Evolutionary conservation across 2,797 vertebrate genomes (phyloP).

Genomic region (Sphenodon punctatus): DNA sequence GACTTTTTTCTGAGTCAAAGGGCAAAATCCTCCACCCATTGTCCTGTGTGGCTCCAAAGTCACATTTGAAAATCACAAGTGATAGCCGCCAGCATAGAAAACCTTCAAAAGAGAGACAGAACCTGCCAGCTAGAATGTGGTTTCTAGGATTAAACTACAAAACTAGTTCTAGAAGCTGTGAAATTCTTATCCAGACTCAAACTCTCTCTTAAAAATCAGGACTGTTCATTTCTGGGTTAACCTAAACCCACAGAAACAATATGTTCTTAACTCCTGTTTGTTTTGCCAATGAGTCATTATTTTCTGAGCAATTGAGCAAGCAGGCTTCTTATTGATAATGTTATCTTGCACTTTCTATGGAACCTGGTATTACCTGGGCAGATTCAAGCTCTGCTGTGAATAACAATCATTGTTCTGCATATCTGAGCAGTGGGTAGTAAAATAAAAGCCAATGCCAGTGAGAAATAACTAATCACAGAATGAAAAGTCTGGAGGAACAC

Average conservation of each 20-base stretch:
- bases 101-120: not conserved
- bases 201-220: not conserved
- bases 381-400: constrained; percentile 34
- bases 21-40: no score
- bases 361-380: constrained; percentile 14
- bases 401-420: not conserved
- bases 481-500: no score
- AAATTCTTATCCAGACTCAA: not conserved
- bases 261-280: constrained; percentile 2
- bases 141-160: not conserved
- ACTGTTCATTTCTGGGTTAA: not conserved
- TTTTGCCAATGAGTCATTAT: not conserved
- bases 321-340: not conserved
- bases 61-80: not conserved
- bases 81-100: not conserved
- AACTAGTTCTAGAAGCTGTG: no score
- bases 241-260: not conserved
- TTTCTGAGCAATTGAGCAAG: not conserved
- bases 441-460: not conserved
- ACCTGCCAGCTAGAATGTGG: not conserved
- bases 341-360: not conserved
- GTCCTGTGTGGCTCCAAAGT: no score
- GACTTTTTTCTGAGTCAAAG: no score
- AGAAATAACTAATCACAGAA: not conserved
- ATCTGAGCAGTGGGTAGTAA: not conserved